Evolutionary conservation across 2,888 invertebrate species (phyloP), one percentile per base, ranked within the genome.

Genomic region (Beris chalybata): DNA sequence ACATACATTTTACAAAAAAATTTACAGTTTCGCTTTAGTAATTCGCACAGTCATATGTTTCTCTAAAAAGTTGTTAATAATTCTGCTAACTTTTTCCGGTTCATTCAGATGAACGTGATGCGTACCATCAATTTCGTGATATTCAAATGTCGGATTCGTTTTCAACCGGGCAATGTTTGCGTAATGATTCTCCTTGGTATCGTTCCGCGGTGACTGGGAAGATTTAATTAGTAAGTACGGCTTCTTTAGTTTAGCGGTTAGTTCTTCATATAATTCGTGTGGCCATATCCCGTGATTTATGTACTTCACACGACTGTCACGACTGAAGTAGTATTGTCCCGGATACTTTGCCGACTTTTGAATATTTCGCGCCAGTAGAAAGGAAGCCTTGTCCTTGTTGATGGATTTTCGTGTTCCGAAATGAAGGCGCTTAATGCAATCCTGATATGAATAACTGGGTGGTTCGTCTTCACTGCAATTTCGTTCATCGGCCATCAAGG

Each of bases 31-130:
- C 30, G 57, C 57, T n/a, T 22, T 53, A 29, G 11, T 12, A 13
- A 15, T 29, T 29, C 11, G 9, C 5, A 45, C 29, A 29, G 45
- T 11, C 12, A 5, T 22, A 1, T 78, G 74, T 68, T 77, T 76
- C 61, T 77, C n/a, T 11, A 56, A 31, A 43, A 65, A 65, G 4
- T 48, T 22, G 15, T 56, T 56, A 15, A 89, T 82, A 43, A 84
- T 75, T 2, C 83, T 82, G 1, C 85, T 84, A 15, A 90, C 78
- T 70, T 76, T 76, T 73, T 87, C 83, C 2, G 91, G 88, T 71
- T 87, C 82, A 71, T 87, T 89, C 68, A 92, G 83, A 80, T 92
- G 91, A 13, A 88, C 83, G 76, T 91, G 91, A 80, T 92, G 92
- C 3, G 84, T 84, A 1, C 91, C 91, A 13, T 87, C 83, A 0